Conservation (phyloP, 1,140 invertebrate species). For the Rhyacophila brunnea region DNA sequence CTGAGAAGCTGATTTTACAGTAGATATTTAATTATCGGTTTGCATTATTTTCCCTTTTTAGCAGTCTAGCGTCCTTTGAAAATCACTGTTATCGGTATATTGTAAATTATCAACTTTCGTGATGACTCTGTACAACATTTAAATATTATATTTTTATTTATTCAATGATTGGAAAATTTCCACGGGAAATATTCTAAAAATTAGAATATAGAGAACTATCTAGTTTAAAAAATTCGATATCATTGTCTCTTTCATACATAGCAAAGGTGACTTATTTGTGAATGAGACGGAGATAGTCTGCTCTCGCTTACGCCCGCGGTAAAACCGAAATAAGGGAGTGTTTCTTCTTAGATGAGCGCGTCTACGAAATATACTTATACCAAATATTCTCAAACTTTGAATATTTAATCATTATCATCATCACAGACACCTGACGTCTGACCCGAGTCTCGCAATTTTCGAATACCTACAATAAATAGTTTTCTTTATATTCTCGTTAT, state of each 20-base stretch:
- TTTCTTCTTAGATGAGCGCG: slow-evolving; percentile 24
- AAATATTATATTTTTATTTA: too few species aligned
- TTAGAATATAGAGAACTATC: neutral
- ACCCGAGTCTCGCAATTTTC: too few species aligned
- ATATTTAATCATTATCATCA: too few species aligned
- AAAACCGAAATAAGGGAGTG: slow-evolving; percentile 29
- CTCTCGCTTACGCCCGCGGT: slow-evolving; percentile 20
- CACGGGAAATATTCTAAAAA: slow-evolving; percentile 12
- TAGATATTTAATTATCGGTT: too few species aligned
- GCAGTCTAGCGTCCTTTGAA: too few species aligned
- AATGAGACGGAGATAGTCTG: slow-evolving; percentile 12
- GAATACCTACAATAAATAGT: too few species aligned
- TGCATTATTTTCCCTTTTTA: too few species aligned
- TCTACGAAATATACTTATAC: slow-evolving; percentile 25
- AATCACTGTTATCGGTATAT: too few species aligned
- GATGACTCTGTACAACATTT: too few species aligned
- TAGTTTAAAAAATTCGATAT: neutral
- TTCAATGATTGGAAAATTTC: neutral
- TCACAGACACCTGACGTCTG: too few species aligned
- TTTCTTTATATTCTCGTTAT: too few species aligned
- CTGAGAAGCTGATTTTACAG: too few species aligned
- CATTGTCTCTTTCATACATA: slow-evolving; percentile 3
- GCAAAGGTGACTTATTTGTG: neutral
- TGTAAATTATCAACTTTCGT: neutral
- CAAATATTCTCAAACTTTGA: slow-evolving; percentile 17